Conservation (phyloP, 2,888 invertebrate species). For the Dermolepida albohirtum region DNA sequence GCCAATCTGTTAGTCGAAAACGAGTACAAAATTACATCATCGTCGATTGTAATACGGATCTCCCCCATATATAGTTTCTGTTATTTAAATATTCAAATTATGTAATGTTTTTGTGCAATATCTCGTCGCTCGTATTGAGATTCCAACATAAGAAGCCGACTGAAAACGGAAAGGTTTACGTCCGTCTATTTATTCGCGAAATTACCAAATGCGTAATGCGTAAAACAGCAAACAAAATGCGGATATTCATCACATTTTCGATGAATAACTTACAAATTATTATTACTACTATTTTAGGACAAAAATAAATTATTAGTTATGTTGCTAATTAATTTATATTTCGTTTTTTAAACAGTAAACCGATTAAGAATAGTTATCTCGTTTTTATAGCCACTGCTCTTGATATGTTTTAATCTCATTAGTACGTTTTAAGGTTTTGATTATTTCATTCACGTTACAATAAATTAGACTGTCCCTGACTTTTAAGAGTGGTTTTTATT, state of each 20-base stretch:
- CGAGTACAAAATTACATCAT: conserved; percentile 27
- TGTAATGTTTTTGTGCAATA: neutral
- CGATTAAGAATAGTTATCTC: too few relatives aligned
- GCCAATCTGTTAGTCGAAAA: conserved; percentile 6
- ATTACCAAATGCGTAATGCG: conserved; percentile 2
- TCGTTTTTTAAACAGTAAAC: too few relatives aligned
- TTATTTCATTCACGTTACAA: conserved; percentile 23
- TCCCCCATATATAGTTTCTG: conserved; percentile 2
- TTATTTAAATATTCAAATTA: conserved; percentile 14
- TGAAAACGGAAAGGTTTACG: conserved; percentile 4
- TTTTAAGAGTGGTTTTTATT: conserved; percentile 36
- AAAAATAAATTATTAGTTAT: too few relatives aligned
- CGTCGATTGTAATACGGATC: conserved; percentile 8
- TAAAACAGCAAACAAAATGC: conserved; percentile 3
- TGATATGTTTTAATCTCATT: too few relatives aligned
- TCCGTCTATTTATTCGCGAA: conserved; percentile 7
- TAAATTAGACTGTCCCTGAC: conserved; percentile 31
- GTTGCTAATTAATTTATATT: too few relatives aligned
- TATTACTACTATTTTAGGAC: neutral
- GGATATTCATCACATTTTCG: neutral
- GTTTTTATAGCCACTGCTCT: too few relatives aligned
- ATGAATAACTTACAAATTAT: neutral
- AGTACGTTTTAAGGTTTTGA: neutral
- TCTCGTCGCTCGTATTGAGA: conserved; percentile 2
- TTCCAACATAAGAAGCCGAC: conserved; percentile 5